phyloP scores from a whole-genome alignment of 2,113 vertebrate genomes.

The Mesembrinibis cayennensis region DNA sequence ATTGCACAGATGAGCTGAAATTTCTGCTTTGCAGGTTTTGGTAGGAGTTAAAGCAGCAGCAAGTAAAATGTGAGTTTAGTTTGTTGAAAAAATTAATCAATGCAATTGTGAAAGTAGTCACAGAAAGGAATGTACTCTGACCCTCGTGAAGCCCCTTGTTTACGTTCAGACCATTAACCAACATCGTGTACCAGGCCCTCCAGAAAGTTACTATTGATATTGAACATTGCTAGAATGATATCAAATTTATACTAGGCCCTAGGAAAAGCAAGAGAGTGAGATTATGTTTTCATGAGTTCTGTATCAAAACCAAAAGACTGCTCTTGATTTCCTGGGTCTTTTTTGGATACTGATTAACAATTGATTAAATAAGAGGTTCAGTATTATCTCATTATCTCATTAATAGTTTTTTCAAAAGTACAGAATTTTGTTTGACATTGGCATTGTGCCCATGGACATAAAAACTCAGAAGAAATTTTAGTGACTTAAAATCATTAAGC shows the following conservation, averaged over 20 bases:
- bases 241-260: not conserved
- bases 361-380: not conserved
- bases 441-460: not conserved
- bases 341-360: not conserved
- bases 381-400: not conserved
- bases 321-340: not conserved
- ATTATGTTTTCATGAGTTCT: not conserved
- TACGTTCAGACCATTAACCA: not conserved
- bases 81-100: not conserved
- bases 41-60: not conserved
- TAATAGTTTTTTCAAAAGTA: not conserved
- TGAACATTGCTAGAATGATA: not conserved
- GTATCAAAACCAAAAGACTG: not conserved
- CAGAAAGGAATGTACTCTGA: not conserved
- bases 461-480: not conserved
- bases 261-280: not conserved
- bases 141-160: not conserved
- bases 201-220: not conserved
- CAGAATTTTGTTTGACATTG: not conserved
- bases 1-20: not conserved
- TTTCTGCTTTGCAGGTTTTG: not conserved
- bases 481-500: not conserved
- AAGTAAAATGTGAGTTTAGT: not conserved
- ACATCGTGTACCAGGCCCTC: rapidly evolving
- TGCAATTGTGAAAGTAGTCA: not conserved